These are phyloP conservation scores for Dendrocincla tyrannina DNA, from an alignment of 2,797 vertebrate species.

Conservation along the genomic window DNA sequence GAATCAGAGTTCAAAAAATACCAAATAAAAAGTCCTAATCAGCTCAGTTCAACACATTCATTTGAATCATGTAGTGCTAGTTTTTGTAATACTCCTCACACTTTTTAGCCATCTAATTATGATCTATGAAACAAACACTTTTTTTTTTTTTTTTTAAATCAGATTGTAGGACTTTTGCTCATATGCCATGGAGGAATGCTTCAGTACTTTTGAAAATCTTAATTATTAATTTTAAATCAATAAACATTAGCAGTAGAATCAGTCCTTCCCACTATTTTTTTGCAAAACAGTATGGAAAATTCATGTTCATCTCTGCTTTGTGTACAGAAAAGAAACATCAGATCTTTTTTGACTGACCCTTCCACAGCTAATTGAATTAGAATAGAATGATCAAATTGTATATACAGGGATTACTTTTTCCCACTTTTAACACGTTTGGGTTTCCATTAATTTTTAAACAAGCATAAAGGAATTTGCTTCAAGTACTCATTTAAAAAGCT, in stretches of 20 bases:
- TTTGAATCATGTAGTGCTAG: not conserved
- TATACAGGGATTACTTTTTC: not conserved
- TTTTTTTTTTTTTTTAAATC: not conserved
- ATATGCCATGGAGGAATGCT: not conserved
- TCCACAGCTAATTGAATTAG: not conserved
- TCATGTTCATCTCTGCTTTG: not conserved
- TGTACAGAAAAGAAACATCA: not conserved
- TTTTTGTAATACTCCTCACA: not conserved
- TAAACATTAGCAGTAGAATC: not conserved
- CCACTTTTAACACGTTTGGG: not conserved
- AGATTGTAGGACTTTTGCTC: not conserved
- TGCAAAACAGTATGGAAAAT: not conserved
- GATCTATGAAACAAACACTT: not conserved
- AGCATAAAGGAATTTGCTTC: not conserved
- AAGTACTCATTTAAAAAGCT: not conserved
- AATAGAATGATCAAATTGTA: not conserved
- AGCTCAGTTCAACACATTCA: not conserved
- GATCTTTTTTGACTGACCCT: not conserved
- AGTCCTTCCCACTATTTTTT: not conserved
- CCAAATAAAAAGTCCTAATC: not conserved
- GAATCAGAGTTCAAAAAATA: not conserved
- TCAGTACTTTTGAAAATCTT: not conserved
- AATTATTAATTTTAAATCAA: not conserved
- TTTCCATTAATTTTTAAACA: not conserved
- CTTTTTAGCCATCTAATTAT: not conserved